phyloP scores from a whole-genome alignment of 2,113 vertebrate genomes.

The Chamaetylas fuelleborni region DNA sequence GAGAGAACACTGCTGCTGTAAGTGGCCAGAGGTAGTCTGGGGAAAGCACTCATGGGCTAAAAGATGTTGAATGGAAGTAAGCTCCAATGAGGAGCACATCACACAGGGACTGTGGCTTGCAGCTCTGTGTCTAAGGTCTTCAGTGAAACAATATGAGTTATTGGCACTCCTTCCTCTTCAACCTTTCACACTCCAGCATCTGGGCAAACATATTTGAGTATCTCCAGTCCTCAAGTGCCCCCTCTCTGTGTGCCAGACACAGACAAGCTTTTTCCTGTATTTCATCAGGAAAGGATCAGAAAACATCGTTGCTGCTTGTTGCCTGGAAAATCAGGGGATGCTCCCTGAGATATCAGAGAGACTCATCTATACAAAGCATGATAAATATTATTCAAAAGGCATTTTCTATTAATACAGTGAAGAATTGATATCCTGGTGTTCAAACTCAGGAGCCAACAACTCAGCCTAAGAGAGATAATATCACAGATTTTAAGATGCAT shows the following conservation, averaged over 20 bases:
- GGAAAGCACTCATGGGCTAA: neutral
- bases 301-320: fast-evolving
- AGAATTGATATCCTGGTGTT: neutral
- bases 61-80: neutral
- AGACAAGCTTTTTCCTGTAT: neutral
- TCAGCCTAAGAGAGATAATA: neutral
- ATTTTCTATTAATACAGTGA: neutral
- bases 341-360: neutral
- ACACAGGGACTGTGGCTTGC: neutral
- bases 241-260: neutral
- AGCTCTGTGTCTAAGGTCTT: neutral
- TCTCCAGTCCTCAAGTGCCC: neutral
- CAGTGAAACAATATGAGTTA: neutral
- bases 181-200: neutral
- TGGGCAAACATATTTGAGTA: neutral
- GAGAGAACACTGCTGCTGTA: neutral
- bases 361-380: neutral
- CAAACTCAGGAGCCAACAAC: neutral
- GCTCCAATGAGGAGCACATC: neutral
- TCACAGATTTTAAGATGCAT: neutral
- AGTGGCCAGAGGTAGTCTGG: neutral
- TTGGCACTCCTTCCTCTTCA: neutral
- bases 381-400: neutral
- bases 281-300: neutral
- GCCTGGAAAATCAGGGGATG: neutral